Base-by-base conservation (phyloP, 2,888 invertebrate species). In the Volucella bombylans region DNA sequence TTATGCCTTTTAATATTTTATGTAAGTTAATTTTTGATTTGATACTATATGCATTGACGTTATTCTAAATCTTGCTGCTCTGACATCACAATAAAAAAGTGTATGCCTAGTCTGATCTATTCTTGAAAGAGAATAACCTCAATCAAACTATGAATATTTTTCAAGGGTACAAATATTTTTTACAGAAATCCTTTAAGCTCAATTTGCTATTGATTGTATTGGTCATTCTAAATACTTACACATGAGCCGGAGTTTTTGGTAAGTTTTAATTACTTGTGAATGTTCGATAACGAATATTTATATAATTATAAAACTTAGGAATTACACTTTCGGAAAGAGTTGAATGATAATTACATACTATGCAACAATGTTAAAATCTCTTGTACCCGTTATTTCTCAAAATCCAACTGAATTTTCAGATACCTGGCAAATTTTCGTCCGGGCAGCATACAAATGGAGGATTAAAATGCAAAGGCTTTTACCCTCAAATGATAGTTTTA, bases 141-240 rank as follows among this genome's bases (percentile, higher is more conserved):
- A 72, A 67, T 71, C 62, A 76, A 85, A 72, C 81, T 77, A 80
- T 80, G 72, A 90, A 90, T 90, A 91, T 90, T 90, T 90, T 90
- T 90, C 89, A 91, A 94, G 94, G 95, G 94, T 95, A 93, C 91
- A 91, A 90, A 90, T 94, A 94, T 95, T 95, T 95, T 95, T 94
- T 95, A 94, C 95, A 95, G 95, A 95, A 95, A 90, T 90, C 91
- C 90, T 90, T 90, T 90, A 90, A 90, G 89, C 89, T 90, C 91
- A 91, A 90, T 91, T 91, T 91, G 91, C 90, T 90, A 90, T 90
- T 90, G 90, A 91, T 90, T 91, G 91, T 90, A 91, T 91, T 90
- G 90, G 91, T 91, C 91, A 91, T 91, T 90, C 90, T 90, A 90
- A 90, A 90, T 89, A 82, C 86, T 85, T 85, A 90, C 90, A 90